Base-by-base conservation (phyloP, 1,140 invertebrate species). In the Cyphomyrmex costatus region DNA sequence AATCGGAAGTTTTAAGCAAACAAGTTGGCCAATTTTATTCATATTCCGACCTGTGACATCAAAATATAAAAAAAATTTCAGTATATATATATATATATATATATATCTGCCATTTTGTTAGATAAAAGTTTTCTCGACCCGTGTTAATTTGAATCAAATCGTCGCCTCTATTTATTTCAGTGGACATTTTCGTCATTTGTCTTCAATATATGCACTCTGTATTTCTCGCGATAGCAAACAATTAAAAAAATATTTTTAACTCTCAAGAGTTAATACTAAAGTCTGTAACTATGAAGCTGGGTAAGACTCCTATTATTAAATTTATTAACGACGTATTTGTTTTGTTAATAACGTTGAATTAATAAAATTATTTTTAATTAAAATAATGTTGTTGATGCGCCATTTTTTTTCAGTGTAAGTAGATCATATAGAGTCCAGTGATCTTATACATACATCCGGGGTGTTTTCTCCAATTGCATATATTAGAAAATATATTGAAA, bases 1-100 rank as follows among this genome's bases (percentile, higher is more conserved):
- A 80, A 80, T 56, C 49, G 63, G n/a, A 10, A 80, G 49, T 80
- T 80, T 80, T 56, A 27, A 80, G 36, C 21, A 65, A 78, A 65
- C 42, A 65, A 36, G 16, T 53, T 42, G 63, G 21, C 63, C 63
- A 56, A 70, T 76, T 58, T 70, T 70, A 53, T 53, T 79, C 46
- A 80, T 80, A 80, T 80, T 42, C 21, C 51, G 33, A 80, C 19
- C 63, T 33, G 19, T 66, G 42, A 46, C 16, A 51, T 65, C 24
- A 78, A 78, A 65, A 78, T 33, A n/a, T 46, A 65, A 65, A 78
- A 63, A 65, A 49, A 63, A 56, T 74, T 19, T 74, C n/a, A n/a
- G 24, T 46, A 61, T 60, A 74, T 60, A 24, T 36, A 74, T 46
- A 61, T 60, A 74, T 60, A 24, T 36, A 74, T 21, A 49, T 68